phyloP scores from a whole-genome alignment of 2,797 vertebrate genomes.

The Lepus oiostolus region DNA sequence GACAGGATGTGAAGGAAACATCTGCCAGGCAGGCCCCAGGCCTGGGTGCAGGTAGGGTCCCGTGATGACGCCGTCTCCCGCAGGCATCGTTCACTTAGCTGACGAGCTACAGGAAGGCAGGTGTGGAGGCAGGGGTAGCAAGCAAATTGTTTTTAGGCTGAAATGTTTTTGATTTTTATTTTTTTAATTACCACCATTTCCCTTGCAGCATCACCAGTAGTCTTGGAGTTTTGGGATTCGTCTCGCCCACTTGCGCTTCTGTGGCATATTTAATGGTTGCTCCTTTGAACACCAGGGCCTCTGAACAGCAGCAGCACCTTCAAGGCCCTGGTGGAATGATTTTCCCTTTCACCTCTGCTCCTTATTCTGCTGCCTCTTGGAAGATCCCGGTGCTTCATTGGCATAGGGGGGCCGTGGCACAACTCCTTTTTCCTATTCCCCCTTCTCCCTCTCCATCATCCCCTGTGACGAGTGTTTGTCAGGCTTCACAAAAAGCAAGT shows the following conservation, averaged over 20 bases:
- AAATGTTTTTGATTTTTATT: background rate
- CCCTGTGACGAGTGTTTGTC: background rate
- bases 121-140: background rate
- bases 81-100: background rate
- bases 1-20: background rate
- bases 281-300: conserved; percentile 30
- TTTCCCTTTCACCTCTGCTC: background rate
- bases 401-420: background rate
- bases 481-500: background rate
- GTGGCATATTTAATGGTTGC: background rate
- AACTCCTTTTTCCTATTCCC: background rate
- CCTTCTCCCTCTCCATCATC: conserved; percentile 2
- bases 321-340: background rate
- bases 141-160: conserved; percentile 31
- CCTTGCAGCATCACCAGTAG: background rate
- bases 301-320: background rate
- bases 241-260: conserved; percentile 38
- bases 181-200: conserved; percentile 37
- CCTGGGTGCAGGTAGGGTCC: background rate
- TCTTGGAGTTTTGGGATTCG: conserved; percentile 48
- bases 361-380: background rate
- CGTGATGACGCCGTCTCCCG: background rate
- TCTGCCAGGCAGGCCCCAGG: conserved; percentile 31
- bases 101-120: background rate
- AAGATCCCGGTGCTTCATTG: background rate